A percentile compares a stretch with the other conserved stretches of the same genome.
Conservation (phyloP, 2,888 invertebrate genomes). For the Acronicta leporina region DNA sequence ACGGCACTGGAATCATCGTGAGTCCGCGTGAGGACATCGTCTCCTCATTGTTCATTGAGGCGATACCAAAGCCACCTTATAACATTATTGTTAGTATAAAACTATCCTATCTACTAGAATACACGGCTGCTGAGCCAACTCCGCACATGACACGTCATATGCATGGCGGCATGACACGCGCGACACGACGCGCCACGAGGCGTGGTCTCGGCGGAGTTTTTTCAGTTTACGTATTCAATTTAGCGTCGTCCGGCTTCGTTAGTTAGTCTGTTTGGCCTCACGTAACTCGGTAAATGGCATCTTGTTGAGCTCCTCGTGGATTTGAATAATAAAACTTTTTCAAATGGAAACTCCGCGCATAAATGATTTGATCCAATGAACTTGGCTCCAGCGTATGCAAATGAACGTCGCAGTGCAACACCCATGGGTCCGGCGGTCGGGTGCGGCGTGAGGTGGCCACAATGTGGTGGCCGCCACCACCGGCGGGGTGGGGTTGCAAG, state of each 20-base stretch:
- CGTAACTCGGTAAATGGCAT: slow-evolving; percentile 55
- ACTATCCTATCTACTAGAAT: too few relatives aligned
- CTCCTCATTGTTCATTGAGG: too few relatives aligned
- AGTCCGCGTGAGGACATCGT: too few relatives aligned
- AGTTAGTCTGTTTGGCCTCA: slow-evolving; percentile 56
- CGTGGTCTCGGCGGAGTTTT: slow-evolving; percentile 33
- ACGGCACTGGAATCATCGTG: too few relatives aligned
- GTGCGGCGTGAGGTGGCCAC: neutral
- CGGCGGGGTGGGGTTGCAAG: too few relatives aligned
- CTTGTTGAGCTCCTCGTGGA: slow-evolving; percentile 52
- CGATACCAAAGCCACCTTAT: too few relatives aligned
- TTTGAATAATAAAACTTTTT: slow-evolving; percentile 57
- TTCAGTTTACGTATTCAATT: slow-evolving; percentile 60
- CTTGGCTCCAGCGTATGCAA: slow-evolving; percentile 4
- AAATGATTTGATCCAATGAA: slow-evolving; percentile 41
- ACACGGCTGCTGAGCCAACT: too few relatives aligned
- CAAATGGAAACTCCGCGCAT: slow-evolving; percentile 40
- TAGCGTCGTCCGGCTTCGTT: slow-evolving; percentile 57
- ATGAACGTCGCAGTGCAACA: neutral
- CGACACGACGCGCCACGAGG: too few relatives aligned
- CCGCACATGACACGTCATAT: neutral
- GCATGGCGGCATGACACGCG: neutral
- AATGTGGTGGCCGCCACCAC: too few relatives aligned
- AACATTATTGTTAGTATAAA: too few relatives aligned
- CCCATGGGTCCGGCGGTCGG: neutral